phyloP scores from a whole-genome alignment of 2,113 vertebrate species.

The Ptilorrhoa leucosticta region DNA sequence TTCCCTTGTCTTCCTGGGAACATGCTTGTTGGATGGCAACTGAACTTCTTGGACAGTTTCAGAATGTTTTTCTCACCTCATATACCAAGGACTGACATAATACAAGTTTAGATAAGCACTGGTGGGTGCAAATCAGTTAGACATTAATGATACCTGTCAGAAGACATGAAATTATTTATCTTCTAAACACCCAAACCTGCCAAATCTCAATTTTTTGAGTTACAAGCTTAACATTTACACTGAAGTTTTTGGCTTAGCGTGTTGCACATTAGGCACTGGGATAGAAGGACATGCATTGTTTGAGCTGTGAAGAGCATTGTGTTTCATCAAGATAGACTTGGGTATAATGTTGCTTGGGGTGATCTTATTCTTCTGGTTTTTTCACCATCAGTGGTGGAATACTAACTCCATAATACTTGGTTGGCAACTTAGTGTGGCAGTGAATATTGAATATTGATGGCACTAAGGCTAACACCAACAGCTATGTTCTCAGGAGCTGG shows the following conservation, averaged over 20 bases:
- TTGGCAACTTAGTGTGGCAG: background rate
- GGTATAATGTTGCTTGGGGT: background rate
- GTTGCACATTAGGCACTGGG: background rate
- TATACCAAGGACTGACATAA: background rate
- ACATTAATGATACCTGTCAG: background rate
- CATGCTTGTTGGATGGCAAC: background rate
- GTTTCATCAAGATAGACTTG: background rate
- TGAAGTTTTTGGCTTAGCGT: background rate
- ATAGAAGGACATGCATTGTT: background rate
- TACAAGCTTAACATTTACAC: background rate
- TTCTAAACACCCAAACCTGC: background rate
- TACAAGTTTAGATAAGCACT: background rate
- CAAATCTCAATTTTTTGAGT: background rate
- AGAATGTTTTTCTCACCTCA: background rate
- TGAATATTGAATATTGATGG: background rate
- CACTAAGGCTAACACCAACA: background rate
- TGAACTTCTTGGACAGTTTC: background rate
- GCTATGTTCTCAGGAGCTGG: background rate
- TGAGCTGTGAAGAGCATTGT: background rate
- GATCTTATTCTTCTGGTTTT: background rate
- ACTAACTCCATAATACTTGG: background rate
- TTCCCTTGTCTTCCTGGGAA: background rate
- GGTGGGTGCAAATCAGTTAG: background rate
- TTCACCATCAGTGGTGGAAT: background rate
- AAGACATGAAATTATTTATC: background rate